A percentile compares a stretch with the other conserved stretches of the same genome.
Evolutionary conservation across 1,140 invertebrate genomes (phyloP).

Genomic region (Zaprionus inermis): DNA sequence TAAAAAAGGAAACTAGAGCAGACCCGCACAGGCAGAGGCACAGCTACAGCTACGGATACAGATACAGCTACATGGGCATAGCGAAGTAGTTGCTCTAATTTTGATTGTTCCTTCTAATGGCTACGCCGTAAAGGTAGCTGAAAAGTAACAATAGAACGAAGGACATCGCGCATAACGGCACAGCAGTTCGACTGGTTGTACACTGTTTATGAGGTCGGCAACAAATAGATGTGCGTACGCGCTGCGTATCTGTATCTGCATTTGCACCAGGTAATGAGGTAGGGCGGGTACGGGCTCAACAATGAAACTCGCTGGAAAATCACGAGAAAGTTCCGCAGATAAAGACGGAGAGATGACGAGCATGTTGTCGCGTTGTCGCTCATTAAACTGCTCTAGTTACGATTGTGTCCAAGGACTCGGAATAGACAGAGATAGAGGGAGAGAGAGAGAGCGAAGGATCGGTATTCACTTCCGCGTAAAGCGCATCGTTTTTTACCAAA

Average conservation of each 20-base stretch:
- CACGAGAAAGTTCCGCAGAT: slow-evolving; percentile 62
- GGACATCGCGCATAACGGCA: slow-evolving; percentile 59
- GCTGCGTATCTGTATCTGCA: slow-evolving; percentile 35
- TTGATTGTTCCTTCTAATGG: slow-evolving; percentile 72
- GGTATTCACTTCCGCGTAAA: slow-evolving; percentile 66
- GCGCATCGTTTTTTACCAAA: slow-evolving; percentile 43
- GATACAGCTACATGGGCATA: slow-evolving; percentile 12
- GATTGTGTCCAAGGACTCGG: slow-evolving; percentile 60
- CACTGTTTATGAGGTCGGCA: not conserved
- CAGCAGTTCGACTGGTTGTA: slow-evolving; percentile 5
- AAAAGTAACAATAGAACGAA: slow-evolving; percentile 71
- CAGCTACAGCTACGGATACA: slow-evolving; percentile 13
- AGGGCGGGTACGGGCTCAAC: slow-evolving; percentile 38
- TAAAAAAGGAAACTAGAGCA: slow-evolving; percentile 82
- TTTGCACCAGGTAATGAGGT: slow-evolving; percentile 58
- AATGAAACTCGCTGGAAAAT: slow-evolving; percentile 78
- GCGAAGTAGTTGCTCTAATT: slow-evolving; percentile 77
- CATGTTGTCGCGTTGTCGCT: not conserved
- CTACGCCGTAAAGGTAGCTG: slow-evolving; percentile 71
- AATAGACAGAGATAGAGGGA: too few species aligned
- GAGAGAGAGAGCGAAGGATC: not conserved
- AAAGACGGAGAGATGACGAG: slow-evolving; percentile 12
- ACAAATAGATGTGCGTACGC: not conserved
- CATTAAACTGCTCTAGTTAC: slow-evolving; percentile 65
- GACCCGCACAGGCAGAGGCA: slow-evolving; percentile 6